Evolutionary conservation across 2,888 invertebrate genomes (phyloP).

Genomic region (Metacarcinus magister): DNA sequence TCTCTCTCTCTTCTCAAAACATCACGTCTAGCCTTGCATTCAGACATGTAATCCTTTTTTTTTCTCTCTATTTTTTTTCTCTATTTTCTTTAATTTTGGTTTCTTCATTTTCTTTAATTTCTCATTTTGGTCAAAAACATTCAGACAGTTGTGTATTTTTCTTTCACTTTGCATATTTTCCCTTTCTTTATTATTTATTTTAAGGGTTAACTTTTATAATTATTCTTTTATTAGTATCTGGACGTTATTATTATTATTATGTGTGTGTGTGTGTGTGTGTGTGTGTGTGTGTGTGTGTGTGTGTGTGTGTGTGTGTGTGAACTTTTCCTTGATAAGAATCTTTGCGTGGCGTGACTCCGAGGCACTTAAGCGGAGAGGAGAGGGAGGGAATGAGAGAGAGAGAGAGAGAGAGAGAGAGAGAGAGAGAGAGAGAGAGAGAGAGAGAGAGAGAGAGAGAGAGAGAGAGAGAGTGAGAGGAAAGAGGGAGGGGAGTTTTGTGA

Average conservation of each 20-base stretch:
- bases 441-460: not conserved
- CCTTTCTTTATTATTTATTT: not conserved
- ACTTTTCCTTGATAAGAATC: not conserved
- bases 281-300: not conserved
- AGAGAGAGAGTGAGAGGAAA: not conserved
- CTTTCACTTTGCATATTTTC: not conserved
- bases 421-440: slow-evolving; percentile 40
- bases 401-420: not conserved
- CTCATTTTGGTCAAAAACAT: no score
- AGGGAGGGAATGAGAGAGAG: not conserved
- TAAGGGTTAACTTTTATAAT: no score
- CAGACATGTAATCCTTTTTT: no score
- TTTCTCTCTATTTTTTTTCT: no score
- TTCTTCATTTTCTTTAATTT: no score
- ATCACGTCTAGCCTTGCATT: no score
- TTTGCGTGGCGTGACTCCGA: not conserved
- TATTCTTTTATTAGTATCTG: no score
- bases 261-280: not conserved
- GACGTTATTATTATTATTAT: no score
- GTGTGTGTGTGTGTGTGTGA: not conserved
- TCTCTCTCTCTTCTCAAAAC: no score
- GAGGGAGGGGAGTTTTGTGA: not conserved
- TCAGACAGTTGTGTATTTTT: no score
- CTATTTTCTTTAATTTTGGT: no score
- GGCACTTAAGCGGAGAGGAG: not conserved